phyloP scores from a whole-genome alignment of 1,140 invertebrate genomes.

The Probaryconus sp. region DNA sequence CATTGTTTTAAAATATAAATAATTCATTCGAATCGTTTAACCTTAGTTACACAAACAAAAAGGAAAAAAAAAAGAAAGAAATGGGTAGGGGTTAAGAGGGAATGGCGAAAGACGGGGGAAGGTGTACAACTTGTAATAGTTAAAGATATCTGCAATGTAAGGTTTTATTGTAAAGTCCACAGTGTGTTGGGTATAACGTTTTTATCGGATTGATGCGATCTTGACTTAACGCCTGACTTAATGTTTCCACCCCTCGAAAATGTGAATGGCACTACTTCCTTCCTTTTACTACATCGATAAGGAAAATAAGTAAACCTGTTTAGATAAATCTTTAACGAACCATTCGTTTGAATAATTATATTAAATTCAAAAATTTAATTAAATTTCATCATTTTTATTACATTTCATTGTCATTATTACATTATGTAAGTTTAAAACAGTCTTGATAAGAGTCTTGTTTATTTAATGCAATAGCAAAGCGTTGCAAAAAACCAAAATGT shows the following conservation, averaged over 20 bases:
- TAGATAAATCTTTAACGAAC: conserved; percentile 23
- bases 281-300: conserved; percentile 54
- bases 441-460: too few species aligned
- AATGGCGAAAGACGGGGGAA: not conserved
- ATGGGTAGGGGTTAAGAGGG: too few species aligned
- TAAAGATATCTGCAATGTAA: conserved; percentile 36
- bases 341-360: conserved; percentile 32
- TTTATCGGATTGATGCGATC: conserved; percentile 57
- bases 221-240: conserved; percentile 56
- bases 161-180: conserved; percentile 41
- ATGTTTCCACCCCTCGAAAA: conserved; percentile 46
- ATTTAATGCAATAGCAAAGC: too few species aligned
- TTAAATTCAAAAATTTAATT: too few species aligned
- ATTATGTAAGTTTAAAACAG: too few species aligned
- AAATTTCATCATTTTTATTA: not conserved
- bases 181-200: conserved; percentile 34
- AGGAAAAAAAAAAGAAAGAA: too few species aligned
- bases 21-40: conserved; percentile 45
- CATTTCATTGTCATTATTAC: too few species aligned
- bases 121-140: conserved; percentile 25
- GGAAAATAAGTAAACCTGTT: conserved; percentile 46
- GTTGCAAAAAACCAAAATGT: too few species aligned
- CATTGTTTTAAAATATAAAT: conserved; percentile 39
- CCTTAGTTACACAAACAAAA: too few species aligned
- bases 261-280: conserved; percentile 53